These are phyloP conservation scores for Ancistrus triradiatus DNA, from an alignment of 2,113 vertebrate genomes.

Conservation along the genomic window DNA sequence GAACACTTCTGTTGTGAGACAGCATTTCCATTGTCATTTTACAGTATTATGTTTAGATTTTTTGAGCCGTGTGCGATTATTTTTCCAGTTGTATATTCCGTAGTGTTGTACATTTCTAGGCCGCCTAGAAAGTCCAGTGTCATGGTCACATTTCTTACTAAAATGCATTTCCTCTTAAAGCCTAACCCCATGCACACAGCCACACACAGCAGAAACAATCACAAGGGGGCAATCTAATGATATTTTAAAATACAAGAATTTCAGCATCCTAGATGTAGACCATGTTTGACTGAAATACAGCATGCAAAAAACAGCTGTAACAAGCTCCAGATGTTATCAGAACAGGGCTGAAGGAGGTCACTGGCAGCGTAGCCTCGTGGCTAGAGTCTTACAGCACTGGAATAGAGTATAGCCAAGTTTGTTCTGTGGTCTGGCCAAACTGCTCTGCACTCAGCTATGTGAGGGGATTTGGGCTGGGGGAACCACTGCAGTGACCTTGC, in stretches of 20 bases:
- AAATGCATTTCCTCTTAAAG: background rate
- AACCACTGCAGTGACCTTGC: conserved; percentile 42
- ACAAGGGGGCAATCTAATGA: conserved; percentile 41
- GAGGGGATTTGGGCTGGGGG: conserved; percentile 28
- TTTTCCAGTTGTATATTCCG: too few species aligned
- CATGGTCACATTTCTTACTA: too few species aligned
- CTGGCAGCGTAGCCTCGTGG: conserved; percentile 5
- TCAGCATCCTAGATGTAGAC: background rate
- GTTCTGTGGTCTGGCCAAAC: conserved; percentile 36
- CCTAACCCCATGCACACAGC: too few species aligned
- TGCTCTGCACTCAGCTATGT: conserved; percentile 15
- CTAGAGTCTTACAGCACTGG: conserved; percentile 11
- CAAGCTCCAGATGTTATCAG: conserved; percentile 27
- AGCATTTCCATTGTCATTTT: too few species aligned
- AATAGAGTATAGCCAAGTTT: conserved; percentile 14
- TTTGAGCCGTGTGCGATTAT: too few species aligned
- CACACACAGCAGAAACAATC: conserved; percentile 1
- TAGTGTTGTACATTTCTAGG: too few species aligned
- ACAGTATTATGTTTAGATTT: too few species aligned
- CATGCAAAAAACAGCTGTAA: conserved; percentile 7
- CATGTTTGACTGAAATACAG: background rate
- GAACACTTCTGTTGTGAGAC: too few species aligned
- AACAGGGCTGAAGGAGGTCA: conserved; percentile 24
- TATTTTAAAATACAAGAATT: background rate
- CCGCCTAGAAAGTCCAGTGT: too few species aligned